phyloP scores from a whole-genome alignment of 2,888 invertebrate species.

The Catocala nupta region DNA sequence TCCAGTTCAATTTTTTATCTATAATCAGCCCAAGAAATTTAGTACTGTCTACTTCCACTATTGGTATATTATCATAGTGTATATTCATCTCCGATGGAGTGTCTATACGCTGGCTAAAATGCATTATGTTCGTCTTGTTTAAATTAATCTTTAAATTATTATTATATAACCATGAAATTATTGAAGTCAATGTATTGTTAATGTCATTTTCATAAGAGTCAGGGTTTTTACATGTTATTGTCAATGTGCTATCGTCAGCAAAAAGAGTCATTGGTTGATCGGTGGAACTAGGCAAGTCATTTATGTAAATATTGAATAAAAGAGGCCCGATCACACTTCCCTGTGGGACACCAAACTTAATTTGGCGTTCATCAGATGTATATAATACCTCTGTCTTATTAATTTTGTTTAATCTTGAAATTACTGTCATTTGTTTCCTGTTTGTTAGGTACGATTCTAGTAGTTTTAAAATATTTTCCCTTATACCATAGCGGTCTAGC shows the following conservation, averaged over 20 bases:
- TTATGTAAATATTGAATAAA: slow-evolving; percentile 4
- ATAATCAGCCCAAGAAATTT: slow-evolving; percentile 6
- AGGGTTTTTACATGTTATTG: too few species aligned
- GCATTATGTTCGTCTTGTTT: too few species aligned
- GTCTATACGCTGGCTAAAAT: too few species aligned
- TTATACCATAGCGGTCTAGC: not conserved
- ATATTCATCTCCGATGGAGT: too few species aligned
- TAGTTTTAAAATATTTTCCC: too few species aligned
- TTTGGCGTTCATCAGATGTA: not conserved
- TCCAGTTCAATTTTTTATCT: slow-evolving; percentile 9
- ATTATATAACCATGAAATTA: slow-evolving; percentile 26
- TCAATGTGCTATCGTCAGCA: too few species aligned
- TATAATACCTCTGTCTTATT: not conserved
- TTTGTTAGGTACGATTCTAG: not conserved
- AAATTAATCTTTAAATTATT: too few species aligned
- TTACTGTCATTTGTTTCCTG: not conserved
- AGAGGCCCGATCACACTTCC: slow-evolving; percentile 1
- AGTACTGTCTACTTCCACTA: too few species aligned
- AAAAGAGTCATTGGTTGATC: not conserved
- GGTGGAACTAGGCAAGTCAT: slow-evolving; percentile 3
- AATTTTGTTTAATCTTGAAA: not conserved
- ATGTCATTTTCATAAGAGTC: too few species aligned
- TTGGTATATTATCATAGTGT: too few species aligned
- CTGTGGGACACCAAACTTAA: slow-evolving; percentile 1
- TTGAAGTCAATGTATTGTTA: not conserved